Base-by-base conservation (phyloP, 2,113 vertebrate species). In the Rhineura floridana region DNA sequence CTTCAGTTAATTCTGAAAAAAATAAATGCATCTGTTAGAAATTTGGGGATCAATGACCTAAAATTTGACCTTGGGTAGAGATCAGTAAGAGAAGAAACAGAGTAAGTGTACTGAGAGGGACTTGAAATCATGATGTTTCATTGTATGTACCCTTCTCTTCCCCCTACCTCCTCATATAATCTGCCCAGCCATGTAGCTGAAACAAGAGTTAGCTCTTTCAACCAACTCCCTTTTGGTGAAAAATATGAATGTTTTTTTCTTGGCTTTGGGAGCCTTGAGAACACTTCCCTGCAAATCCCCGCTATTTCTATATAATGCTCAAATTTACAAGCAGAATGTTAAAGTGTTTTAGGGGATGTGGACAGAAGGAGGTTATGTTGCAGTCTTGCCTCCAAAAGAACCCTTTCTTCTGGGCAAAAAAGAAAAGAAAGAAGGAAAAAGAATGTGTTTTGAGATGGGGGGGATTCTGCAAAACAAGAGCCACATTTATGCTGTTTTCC, bases 401-500 rank as follows among this genome's bases (percentile, higher is more conserved):
- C 73, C 21, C 33, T 28, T 86, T 48, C 73, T 50, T n/a, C n/a
- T n/a, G 44, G 44, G 11, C 50, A 33, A 77, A 75, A 70, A 70
- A n/a, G n/a, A 46, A 81, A 33, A 42, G 77, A 30, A 46, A 86
- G n/a, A n/a, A n/a, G n/a, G n/a, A n/a, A n/a, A n/a, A 78, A 36
- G 23, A 25, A 13, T 86, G 50, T 44, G 75, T 39, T 1, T 13
- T 78, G 85, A 77, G 50, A 79, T n/a, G n/a, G n/a, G n/a, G n/a
- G 44, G 21, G 50, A 42, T 50, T 52, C 65, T 39, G n/a, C 62
- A 78, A 25, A 65, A 78, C 25, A 67, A 86, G 76, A 50, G 75
- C 33, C 73, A 78, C 50, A 67, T 86, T 86, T 67, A 86, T 75
- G 21, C 62, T 67, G 75, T 78, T 65, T 86, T 79, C 62, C 76